Percentiles rank a stretch among this genome's conserved stretches.
phyloP scores from a whole-genome alignment of 1,140 invertebrate species.

The Zaprionus africanus region DNA sequence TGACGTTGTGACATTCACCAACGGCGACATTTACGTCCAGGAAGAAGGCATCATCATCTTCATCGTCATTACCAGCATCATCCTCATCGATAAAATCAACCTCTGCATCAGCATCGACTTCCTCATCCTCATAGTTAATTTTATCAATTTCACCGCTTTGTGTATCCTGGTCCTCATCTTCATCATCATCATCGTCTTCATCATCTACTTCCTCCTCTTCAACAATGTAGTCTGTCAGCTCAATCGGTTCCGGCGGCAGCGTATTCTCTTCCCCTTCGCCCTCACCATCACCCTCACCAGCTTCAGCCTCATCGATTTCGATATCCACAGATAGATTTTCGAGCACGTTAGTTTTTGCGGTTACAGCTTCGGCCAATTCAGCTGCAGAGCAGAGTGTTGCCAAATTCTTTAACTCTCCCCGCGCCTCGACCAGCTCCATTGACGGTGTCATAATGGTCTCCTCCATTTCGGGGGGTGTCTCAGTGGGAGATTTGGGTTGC shows the following conservation, averaged over 20 bases:
- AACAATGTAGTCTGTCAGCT: constrained; percentile 64
- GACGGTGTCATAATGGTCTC: constrained; percentile 65
- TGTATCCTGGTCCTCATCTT: constrained; percentile 64
- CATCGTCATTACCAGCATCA: constrained; percentile 58
- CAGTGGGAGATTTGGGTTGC: constrained; percentile 83
- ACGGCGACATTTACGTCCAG: constrained; percentile 57
- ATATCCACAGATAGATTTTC: constrained; percentile 46
- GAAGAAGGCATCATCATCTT: constrained; percentile 66
- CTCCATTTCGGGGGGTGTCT: constrained; percentile 81
- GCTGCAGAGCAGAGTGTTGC: constrained; percentile 77
- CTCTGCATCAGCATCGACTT: constrained; percentile 50
- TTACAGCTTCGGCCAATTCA: constrained; percentile 72
- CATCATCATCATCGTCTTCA: constrained; percentile 51
- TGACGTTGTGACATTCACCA: constrained; percentile 38
- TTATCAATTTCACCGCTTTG: constrained; percentile 70
- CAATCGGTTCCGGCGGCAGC: constrained; percentile 65
- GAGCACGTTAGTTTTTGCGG: constrained; percentile 47
- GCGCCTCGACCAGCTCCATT: constrained; percentile 33
- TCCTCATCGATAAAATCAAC: constrained; percentile 74
- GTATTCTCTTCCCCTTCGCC: constrained; percentile 65
- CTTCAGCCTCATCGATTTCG: constrained; percentile 58
- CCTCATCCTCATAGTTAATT: constrained; percentile 63
- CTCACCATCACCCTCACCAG: constrained; percentile 30
- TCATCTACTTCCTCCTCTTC: constrained; percentile 70
- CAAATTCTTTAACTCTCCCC: constrained; percentile 76